Evolutionary conservation across 2,797 vertebrate genomes (phyloP), one percentile per base, ranked within the genome.

Genomic region (Tamandua tetradactyla): DNA sequence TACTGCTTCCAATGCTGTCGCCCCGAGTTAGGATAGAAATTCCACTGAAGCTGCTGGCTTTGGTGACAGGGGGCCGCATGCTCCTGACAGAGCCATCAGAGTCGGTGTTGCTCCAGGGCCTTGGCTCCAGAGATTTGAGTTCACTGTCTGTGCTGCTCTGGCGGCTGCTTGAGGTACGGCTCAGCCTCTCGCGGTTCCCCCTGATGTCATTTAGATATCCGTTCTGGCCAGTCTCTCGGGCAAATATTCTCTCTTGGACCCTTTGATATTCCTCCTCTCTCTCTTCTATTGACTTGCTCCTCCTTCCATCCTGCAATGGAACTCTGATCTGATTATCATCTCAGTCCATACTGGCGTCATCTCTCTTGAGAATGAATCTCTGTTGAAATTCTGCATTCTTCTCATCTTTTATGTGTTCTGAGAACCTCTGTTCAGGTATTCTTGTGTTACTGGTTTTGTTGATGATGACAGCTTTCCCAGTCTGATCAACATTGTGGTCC

Each of bases 401-500:
- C 98, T 99, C 99, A 90, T 99, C 99, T 96, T 99, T 99, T 97
- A 99, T 99, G 98, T 99, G 99, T 98, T 99, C 99, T 11, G 99
- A 99, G 97, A 99, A 99, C 94, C 99, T 99, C 98, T 99, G 99
- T 96, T 99, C 99, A 27, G 99, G 99, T 99, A 99, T 99, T 98
- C 99, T 99, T 8, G 99, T 99, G 98, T 99, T 99, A 98, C 99
- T 98, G 4, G 99, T 99, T 98, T 99, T 99, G 98, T 99, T 99
- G 98, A 99, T 99, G 96, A 99, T 99, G 96, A 99, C 99, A 0
- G 99, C 99, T 98, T 99, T 99, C 89, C 99, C 99, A 0, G 99
- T 99, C 98, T 99, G 99, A 98, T 99, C 99, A 97, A 99, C 99
- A 42, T 99, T 99, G 98, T 99, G 99, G 98, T 99, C 99, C 99